Percentiles rank a stretch among this genome's conserved stretches.
Conservation (phyloP, 2,113 vertebrate genomes). For the Mustela nigripes region DNA sequence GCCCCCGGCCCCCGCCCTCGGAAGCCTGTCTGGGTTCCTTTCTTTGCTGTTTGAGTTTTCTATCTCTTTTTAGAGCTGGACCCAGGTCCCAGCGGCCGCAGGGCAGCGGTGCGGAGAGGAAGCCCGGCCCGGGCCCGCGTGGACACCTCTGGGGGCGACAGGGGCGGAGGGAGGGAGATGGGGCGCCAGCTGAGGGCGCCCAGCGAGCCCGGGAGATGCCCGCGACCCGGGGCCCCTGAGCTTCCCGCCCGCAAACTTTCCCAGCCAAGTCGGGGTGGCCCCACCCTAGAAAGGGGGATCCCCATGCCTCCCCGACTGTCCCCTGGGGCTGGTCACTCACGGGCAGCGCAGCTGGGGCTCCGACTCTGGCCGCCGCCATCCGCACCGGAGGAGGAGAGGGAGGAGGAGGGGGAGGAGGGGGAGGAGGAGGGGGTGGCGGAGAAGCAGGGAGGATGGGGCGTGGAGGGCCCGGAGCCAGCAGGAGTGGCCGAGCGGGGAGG, state of each 20-base stretch:
- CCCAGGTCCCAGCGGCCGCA: background rate
- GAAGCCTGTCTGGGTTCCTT: background rate
- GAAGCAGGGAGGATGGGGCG: background rate
- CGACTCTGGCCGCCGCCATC: conserved; percentile 32
- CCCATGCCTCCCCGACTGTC: background rate
- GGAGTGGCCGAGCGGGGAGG: background rate
- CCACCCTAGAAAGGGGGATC: background rate
- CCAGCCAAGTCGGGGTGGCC: background rate
- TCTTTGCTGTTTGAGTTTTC: background rate
- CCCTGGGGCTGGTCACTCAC: conserved; percentile 69
- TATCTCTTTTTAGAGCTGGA: background rate
- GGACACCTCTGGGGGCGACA: background rate
- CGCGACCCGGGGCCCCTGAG: background rate
- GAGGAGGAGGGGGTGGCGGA: background rate
- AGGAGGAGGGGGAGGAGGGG: background rate
- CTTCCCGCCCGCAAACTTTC: background rate
- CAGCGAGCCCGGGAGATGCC: background rate
- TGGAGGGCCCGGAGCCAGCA: background rate
- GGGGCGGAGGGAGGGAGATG: background rate
- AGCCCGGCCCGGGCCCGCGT: background rate
- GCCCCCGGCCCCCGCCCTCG: background rate
- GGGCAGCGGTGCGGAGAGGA: background rate
- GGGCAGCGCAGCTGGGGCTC: conserved; percentile 9
- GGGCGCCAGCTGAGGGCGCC: background rate
- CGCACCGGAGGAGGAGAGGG: background rate